Conservation (phyloP, 2,888 invertebrate species). For the Colostygia pectinataria region DNA sequence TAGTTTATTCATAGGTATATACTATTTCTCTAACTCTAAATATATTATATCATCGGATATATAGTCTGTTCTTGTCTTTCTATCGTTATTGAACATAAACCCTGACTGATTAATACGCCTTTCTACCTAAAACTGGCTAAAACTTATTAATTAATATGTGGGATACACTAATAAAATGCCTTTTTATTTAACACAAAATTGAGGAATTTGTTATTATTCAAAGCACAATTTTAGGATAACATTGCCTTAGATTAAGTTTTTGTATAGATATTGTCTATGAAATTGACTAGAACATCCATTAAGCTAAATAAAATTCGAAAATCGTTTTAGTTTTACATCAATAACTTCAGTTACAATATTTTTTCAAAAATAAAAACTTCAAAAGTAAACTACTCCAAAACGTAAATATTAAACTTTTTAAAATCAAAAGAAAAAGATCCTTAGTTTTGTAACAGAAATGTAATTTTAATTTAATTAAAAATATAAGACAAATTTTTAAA, state of each 20-base stretch:
- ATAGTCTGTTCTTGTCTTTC: no score
- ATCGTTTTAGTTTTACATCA: not conserved
- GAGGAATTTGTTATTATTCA: constrained; percentile 23
- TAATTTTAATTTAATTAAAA: not conserved
- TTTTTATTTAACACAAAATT: no score
- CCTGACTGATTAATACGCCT: no score
- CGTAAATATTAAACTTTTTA: not conserved
- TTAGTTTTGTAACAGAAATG: no score
- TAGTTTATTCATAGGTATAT: no score
- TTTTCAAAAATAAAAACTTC: constrained; percentile 9
- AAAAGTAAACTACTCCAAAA: constrained; percentile 16
- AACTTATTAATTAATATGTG: no score
- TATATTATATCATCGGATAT: no score
- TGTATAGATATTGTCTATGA: constrained; percentile 69
- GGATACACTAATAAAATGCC: no score
- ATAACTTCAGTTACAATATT: constrained; percentile 3
- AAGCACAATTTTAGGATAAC: constrained; percentile 28
- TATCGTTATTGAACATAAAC: no score
- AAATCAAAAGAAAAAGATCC: not conserved
- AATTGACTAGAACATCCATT: constrained; percentile 56
- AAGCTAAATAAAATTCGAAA: constrained; percentile 15
- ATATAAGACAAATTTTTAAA: constrained; percentile 8
- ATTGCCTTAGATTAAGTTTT: constrained; percentile 22
- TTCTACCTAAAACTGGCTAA: no score
- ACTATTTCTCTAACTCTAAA: no score